A percentile compares a stretch with the other conserved stretches of the same genome.
Conservation (phyloP, 2,797 vertebrate genomes). For the Sebastes jordani region DNA sequence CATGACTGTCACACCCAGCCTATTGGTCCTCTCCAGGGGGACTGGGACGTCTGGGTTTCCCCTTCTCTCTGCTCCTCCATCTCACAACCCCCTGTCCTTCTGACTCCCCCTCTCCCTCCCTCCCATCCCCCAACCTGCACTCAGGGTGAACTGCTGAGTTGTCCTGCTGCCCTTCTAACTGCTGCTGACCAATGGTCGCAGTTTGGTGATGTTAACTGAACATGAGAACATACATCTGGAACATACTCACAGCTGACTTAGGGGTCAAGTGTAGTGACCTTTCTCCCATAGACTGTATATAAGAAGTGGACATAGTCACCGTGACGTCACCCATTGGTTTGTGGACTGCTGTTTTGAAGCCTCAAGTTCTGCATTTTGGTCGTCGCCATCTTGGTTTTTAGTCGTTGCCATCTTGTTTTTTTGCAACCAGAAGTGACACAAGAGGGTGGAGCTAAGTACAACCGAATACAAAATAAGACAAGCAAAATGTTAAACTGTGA, state of each 20-base stretch:
- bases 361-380: too few relatives aligned
- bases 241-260: not conserved
- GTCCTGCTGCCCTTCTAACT: constrained; percentile 44
- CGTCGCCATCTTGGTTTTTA: too few relatives aligned
- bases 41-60: constrained; percentile 63
- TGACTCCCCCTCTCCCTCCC: not conserved
- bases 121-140: constrained; percentile 4
- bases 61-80: constrained; percentile 47
- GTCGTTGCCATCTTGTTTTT: too few relatives aligned
- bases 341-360: too few relatives aligned
- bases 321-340: too few relatives aligned
- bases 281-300: too few relatives aligned
- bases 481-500: too few relatives aligned
- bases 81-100: constrained; percentile 36
- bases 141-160: constrained; percentile 55
- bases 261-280: not conserved
- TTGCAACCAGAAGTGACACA: too few relatives aligned
- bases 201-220: constrained; percentile 22
- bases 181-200: constrained; percentile 22
- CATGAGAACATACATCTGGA: not conserved
- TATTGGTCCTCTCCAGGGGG: constrained; percentile 62
- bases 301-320: too few relatives aligned
- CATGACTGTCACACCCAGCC: constrained; percentile 71
- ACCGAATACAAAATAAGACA: too few relatives aligned
- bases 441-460: too few relatives aligned